Evolutionary conservation across 2,797 vertebrate species (phyloP).

Genomic region (Pitangus sulphuratus): DNA sequence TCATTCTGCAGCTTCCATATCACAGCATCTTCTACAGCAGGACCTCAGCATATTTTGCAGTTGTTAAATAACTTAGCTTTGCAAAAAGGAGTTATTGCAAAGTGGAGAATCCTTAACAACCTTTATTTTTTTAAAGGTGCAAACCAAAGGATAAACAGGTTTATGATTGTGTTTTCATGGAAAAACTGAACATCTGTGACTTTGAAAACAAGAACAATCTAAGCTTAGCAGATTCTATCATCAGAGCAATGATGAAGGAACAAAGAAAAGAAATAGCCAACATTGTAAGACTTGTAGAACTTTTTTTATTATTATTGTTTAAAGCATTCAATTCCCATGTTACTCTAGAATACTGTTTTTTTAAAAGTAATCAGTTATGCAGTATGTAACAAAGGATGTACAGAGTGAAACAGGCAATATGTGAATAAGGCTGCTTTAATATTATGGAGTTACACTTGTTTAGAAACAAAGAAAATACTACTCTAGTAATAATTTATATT

Average conservation of each 20-base stretch:
- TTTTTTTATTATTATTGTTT: too few species aligned
- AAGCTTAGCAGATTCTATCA: neutral
- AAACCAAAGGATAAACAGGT: neutral
- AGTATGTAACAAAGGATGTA: neutral
- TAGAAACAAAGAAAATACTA: neutral
- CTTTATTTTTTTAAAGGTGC: neutral
- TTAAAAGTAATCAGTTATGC: neutral
- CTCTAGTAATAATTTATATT: neutral
- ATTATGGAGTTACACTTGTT: neutral
- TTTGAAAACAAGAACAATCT: neutral
- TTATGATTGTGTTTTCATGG: neutral
- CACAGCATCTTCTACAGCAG: neutral
- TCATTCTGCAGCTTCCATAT: neutral
- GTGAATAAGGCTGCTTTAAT: neutral
- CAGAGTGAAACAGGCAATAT: neutral
- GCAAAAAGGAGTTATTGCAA: neutral
- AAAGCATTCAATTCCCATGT: neutral
- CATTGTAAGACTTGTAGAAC: neutral
- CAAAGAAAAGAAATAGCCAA: neutral
- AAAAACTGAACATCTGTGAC: neutral
- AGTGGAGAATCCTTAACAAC: neutral
- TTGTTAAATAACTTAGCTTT: slow-evolving; percentile 10
- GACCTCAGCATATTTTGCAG: neutral
- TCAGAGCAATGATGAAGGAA: neutral
- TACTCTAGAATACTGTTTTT: neutral